Conservation (phyloP, 2,888 invertebrate species). For the Julus scandinavius region DNA sequence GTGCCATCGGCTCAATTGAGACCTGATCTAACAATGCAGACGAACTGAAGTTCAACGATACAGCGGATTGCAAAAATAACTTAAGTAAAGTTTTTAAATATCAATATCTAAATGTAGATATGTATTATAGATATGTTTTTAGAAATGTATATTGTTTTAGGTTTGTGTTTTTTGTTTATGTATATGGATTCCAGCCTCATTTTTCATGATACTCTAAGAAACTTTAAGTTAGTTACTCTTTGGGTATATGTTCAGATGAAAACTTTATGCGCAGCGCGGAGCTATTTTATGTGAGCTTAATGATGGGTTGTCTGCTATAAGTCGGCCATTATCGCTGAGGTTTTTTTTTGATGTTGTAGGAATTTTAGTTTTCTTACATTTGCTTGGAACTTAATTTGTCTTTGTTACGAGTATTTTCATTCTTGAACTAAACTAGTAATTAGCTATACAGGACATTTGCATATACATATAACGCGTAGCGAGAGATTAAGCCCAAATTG, state of each 20-base stretch:
- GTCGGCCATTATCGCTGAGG: background rate
- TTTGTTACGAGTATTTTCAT: background rate
- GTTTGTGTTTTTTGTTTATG: too few species aligned
- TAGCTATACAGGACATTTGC: background rate
- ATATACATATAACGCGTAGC: too few species aligned
- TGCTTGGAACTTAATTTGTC: background rate
- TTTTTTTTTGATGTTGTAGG: background rate
- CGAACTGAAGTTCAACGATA: too few species aligned
- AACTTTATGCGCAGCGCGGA: background rate
- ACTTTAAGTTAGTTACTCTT: background rate
- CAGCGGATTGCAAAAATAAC: too few species aligned
- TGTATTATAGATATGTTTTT: too few species aligned
- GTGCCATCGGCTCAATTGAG: too few species aligned
- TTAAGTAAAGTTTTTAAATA: too few species aligned
- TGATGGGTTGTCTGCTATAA: background rate
- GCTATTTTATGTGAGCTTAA: background rate
- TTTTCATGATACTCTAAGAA: background rate
- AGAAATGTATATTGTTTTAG: too few species aligned
- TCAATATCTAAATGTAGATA: too few species aligned
- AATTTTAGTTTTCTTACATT: background rate
- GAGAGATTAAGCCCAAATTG: conserved; percentile 3
- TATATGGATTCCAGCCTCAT: too few species aligned
- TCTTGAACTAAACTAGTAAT: background rate
- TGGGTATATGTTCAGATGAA: background rate
- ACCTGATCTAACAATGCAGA: too few species aligned